These are phyloP conservation scores for Corynorhinus townsendii DNA, from an alignment of 2,113 vertebrate genomes.

Conservation along the genomic window DNA sequence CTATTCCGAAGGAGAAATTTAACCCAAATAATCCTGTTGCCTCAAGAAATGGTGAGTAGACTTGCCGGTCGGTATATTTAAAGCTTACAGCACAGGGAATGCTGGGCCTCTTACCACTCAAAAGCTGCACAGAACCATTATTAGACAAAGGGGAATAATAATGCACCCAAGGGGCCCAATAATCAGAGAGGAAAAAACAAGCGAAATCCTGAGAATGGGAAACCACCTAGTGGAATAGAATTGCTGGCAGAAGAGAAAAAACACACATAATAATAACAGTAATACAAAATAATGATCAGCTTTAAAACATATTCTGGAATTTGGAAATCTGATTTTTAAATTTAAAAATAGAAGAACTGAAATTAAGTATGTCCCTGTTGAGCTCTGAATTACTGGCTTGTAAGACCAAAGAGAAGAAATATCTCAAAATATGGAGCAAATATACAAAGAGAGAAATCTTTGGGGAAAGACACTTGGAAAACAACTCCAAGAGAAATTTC, in stretches of 20 bases:
- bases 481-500: neutral
- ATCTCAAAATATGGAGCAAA: conserved; percentile 13
- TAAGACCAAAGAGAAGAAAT: neutral
- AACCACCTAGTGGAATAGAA: neutral
- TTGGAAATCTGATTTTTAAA: neutral
- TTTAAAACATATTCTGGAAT: neutral
- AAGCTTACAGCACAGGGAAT: neutral
- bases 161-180: neutral
- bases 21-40: neutral
- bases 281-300: neutral
- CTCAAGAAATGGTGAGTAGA: neutral
- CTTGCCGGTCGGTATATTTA: neutral
- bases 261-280: neutral
- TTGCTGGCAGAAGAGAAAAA: neutral
- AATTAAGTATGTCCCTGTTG: neutral
- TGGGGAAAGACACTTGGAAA: neutral
- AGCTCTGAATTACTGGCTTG: neutral
- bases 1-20: neutral
- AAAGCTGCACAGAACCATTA: neutral
- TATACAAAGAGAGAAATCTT: neutral
- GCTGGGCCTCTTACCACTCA: neutral
- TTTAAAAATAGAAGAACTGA: neutral
- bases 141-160: neutral
- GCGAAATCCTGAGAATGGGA: neutral
- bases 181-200: neutral